phyloP scores from a whole-genome alignment of 2,113 vertebrate genomes.

The Chlorodrepanis virens region DNA sequence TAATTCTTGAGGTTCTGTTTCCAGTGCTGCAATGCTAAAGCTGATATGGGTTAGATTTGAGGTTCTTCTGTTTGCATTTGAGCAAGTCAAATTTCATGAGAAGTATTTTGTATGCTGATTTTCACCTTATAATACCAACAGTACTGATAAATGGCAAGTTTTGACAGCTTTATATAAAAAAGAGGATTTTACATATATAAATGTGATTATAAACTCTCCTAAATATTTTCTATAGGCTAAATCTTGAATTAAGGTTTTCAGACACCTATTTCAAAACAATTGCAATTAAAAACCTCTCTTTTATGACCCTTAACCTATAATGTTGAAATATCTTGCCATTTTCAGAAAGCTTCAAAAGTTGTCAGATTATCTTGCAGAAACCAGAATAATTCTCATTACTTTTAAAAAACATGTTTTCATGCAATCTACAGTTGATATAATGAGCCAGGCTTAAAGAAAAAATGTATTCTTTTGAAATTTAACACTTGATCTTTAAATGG shows the following conservation, averaged over 20 bases:
- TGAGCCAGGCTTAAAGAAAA: neutral
- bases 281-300: neutral
- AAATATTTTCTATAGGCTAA: neutral
- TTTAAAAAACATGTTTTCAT: neutral
- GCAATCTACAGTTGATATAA: neutral
- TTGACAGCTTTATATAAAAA: neutral
- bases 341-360: constrained; percentile 16
- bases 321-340: constrained; percentile 18
- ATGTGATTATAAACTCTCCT: neutral
- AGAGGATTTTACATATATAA: neutral
- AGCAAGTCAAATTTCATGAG: neutral
- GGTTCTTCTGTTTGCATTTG: neutral
- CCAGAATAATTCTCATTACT: neutral
- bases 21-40: neutral
- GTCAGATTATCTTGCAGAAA: neutral
- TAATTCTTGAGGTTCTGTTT: neutral
- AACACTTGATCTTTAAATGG: neutral
- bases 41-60: neutral
- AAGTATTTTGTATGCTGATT: neutral
- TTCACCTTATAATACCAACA: neutral
- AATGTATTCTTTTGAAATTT: neutral
- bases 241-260: neutral
- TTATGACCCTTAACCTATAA: constrained; percentile 16
- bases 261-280: neutral
- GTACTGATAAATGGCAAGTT: neutral